Conservation (phyloP, 2,888 invertebrate species). For the Cacoxenus indagator region DNA sequence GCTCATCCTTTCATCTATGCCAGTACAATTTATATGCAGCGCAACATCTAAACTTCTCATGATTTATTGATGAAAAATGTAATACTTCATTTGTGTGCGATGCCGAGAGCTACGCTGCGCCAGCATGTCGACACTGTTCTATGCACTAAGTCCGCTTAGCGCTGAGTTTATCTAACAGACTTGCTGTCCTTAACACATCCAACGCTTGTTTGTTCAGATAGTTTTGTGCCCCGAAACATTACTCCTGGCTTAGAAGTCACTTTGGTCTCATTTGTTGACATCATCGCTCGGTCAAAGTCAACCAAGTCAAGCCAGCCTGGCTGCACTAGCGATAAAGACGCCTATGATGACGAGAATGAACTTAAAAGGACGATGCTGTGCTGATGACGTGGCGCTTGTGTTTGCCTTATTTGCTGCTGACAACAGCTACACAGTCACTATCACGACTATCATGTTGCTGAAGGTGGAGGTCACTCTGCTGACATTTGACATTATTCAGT, state of each 20-base stretch:
- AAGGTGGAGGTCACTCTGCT: constrained; percentile 10
- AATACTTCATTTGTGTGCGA: constrained; percentile 22
- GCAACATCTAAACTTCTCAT: constrained; percentile 2
- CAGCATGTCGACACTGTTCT: not conserved
- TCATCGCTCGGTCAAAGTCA: constrained; percentile 9
- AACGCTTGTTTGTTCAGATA: not conserved
- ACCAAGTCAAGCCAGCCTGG: not conserved
- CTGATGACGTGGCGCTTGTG: not conserved
- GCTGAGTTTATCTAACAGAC: not conserved
- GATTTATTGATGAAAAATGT: constrained; percentile 26
- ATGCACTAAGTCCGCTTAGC: not conserved
- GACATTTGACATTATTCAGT: not conserved
- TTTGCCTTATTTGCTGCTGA: not conserved
- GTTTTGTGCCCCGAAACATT: not conserved
- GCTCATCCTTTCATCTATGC: not conserved
- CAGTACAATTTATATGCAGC: not conserved
- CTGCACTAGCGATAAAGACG: not conserved
- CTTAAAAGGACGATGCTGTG: not conserved
- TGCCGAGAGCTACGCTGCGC: not conserved
- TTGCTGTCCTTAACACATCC: not conserved
- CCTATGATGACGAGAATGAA: not conserved
- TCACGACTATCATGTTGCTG: not conserved
- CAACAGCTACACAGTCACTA: too few relatives aligned
- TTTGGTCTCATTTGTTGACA: constrained; percentile 8
- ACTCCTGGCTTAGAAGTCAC: not conserved